A percentile compares a stretch with the other conserved stretches of the same genome.
phyloP scores from a whole-genome alignment of 2,113 vertebrate genomes.

The Tinamus guttatus region DNA sequence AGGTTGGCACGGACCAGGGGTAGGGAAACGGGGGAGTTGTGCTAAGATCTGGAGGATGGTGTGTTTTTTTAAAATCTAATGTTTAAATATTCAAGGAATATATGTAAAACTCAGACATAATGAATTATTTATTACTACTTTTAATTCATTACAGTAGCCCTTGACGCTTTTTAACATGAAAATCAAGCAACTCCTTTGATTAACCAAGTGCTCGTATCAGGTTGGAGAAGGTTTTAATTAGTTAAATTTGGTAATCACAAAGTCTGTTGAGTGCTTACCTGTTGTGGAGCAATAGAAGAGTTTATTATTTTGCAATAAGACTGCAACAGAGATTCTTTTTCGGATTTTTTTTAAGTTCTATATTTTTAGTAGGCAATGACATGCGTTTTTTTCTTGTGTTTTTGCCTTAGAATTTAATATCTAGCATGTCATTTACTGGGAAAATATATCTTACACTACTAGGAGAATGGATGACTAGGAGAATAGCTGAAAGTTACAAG shows the following conservation, averaged over 20 bases:
- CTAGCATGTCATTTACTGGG: background rate
- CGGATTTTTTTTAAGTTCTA: background rate
- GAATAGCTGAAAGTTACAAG: background rate
- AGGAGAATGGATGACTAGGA: background rate
- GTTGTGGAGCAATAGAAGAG: background rate
- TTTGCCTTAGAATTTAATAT: background rate
- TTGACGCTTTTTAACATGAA: background rate
- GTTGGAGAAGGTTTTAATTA: constrained; percentile 24
- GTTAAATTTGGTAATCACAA: constrained; percentile 18
- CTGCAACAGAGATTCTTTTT: background rate
- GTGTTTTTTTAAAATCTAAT: background rate
- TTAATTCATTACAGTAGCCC: background rate
- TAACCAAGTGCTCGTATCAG: background rate
- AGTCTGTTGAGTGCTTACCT: background rate
- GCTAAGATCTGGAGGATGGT: accelerated
- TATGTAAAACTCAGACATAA: background rate
- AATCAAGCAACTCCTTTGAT: constrained; percentile 44
- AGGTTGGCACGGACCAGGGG: accelerated
- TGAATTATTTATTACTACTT: background rate
- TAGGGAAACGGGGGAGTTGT: background rate
- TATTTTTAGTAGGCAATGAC: background rate
- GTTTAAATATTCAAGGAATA: background rate
- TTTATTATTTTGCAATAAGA: background rate
- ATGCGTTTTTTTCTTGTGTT: background rate
- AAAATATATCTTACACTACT: background rate